These are phyloP conservation scores for Allacma fusca DNA, from an alignment of 2,888 invertebrate species.

Conservation along the genomic window DNA sequence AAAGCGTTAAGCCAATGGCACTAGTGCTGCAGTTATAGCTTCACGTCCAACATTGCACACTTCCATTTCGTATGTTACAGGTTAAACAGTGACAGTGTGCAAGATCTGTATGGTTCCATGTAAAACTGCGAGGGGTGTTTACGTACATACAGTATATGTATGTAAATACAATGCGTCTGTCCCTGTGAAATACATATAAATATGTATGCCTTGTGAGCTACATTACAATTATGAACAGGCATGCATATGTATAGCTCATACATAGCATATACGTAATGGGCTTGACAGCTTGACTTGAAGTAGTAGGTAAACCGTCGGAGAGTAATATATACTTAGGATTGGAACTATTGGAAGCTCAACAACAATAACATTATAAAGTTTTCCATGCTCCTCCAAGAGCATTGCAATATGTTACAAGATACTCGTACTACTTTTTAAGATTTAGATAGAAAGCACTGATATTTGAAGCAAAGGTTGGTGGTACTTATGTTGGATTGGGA, in stretches of 20 bases:
- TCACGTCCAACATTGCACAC: neutral
- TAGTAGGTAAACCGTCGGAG: neutral
- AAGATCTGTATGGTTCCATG: constrained; percentile 10
- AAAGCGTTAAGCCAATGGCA: constrained; percentile 9
- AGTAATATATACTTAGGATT: constrained; percentile 11
- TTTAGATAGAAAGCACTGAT: constrained; percentile 13
- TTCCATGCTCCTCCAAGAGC: neutral
- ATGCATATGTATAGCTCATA: neutral
- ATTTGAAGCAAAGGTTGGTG: neutral
- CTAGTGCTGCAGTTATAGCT: neutral
- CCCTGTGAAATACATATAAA: too few relatives aligned
- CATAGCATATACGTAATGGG: neutral
- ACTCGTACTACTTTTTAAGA: neutral
- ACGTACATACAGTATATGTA: neutral
- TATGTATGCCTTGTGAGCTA: too few relatives aligned
- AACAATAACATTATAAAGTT: constrained; percentile 19
- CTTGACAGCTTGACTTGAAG: too few relatives aligned
- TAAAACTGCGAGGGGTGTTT: neutral
- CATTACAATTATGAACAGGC: neutral
- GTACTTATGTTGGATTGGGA: neutral
- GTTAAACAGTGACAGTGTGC: neutral
- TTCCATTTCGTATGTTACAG: too few relatives aligned
- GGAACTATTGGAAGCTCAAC: constrained; percentile 6
- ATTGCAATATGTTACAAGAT: neutral
- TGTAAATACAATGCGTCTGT: neutral